phyloP scores from a whole-genome alignment of 1,140 invertebrate species.

The Pachyrhynchus sulphureomaculatus region DNA sequence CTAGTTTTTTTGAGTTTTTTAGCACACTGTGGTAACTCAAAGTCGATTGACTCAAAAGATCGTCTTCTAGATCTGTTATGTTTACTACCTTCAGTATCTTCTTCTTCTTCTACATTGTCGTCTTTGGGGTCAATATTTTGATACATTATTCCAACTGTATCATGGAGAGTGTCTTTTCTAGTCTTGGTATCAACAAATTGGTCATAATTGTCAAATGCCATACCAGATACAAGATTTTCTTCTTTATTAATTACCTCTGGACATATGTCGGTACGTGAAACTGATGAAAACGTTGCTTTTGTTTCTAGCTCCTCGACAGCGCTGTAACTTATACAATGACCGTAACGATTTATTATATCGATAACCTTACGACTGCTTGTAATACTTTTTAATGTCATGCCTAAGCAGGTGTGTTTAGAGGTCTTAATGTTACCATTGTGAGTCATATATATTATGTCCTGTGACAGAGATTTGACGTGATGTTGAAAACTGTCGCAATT shows the following conservation, averaged over 20 bases:
- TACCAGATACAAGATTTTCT: conserved; percentile 36
- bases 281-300: conserved; percentile 36
- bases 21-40: conserved; percentile 14
- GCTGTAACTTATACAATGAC: conserved; percentile 44
- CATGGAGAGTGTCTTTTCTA: conserved; percentile 53
- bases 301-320: conserved; percentile 46
- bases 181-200: conserved; percentile 51
- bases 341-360: conserved; percentile 42
- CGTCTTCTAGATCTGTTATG: conserved; percentile 20
- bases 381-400: conserved; percentile 41
- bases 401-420: conserved; percentile 40
- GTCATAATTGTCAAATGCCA: conserved; percentile 54
- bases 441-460: conserved; percentile 31
- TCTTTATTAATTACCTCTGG: conserved; percentile 38
- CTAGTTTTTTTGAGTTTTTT: conserved; percentile 20
- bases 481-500: background rate
- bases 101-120: conserved; percentile 3
- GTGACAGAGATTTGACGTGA: too few relatives aligned
- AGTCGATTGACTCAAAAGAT: conserved; percentile 17
- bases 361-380: conserved; percentile 45
- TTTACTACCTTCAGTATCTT: background rate
- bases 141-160: conserved; percentile 52
- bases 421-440: conserved; percentile 41
- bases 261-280: conserved; percentile 26
- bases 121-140: conserved; percentile 12